These are phyloP conservation scores for Dendrocopos noguchii DNA, from an alignment of 2,113 vertebrate genomes.

Conservation along the genomic window DNA sequence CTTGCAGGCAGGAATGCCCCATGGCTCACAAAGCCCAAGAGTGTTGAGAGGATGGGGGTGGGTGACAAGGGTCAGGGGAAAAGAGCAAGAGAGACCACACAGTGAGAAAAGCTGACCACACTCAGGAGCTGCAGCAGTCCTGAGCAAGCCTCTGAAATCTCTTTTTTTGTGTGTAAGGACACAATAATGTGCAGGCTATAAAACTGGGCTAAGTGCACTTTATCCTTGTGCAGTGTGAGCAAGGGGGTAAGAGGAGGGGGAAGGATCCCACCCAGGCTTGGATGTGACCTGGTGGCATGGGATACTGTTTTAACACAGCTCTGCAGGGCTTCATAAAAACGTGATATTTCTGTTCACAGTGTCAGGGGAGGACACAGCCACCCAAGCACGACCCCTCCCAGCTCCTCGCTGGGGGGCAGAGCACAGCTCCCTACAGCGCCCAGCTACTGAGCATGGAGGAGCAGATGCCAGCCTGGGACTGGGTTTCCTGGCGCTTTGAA, in stretches of 20 bases:
- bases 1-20: background rate
- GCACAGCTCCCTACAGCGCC: background rate
- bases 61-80: background rate
- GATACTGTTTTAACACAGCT: conserved; percentile 16
- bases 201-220: background rate
- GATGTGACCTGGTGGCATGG: background rate
- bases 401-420: background rate
- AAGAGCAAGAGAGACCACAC: conserved; percentile 53
- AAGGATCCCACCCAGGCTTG: background rate
- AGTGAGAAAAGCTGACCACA: conserved; percentile 54
- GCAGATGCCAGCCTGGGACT: conserved; percentile 71
- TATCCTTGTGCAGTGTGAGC: background rate
- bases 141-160: conserved; percentile 1
- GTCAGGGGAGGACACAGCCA: background rate
- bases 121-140: background rate
- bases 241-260: background rate
- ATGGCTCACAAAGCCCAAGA: background rate
- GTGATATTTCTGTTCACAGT: conserved; percentile 12
- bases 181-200: background rate
- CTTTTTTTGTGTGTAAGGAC: background rate
- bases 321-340: conserved; percentile 52
- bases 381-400: conserved; percentile 35
- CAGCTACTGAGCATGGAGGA: conserved; percentile 35
- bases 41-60: background rate
- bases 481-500: conserved; percentile 77